phyloP scores from a whole-genome alignment of 2,113 vertebrate genomes.

The Australoheros scitulus region DNA sequence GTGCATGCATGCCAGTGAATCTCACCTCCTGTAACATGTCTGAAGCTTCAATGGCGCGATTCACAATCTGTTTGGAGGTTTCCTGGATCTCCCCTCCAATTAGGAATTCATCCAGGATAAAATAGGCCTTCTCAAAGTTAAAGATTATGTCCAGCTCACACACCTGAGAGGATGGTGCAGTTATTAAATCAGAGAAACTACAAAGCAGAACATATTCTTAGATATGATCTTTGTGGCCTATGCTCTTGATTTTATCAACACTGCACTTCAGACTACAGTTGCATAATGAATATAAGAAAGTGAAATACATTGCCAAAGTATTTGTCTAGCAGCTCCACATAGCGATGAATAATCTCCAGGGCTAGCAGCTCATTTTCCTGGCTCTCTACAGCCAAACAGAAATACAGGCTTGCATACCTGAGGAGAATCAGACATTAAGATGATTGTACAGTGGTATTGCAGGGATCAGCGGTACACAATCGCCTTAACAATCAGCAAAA shows the following conservation, averaged over 20 bases:
- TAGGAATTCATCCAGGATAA: conserved; percentile 98
- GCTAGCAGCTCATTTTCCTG: conserved; percentile 95
- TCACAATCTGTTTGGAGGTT: conserved; percentile 91
- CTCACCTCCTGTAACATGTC: conserved; percentile 99
- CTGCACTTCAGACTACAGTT: not conserved
- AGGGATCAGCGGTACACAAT: not conserved
- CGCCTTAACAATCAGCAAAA: not conserved
- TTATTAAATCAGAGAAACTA: not conserved
- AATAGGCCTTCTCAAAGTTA: conserved; percentile 99
- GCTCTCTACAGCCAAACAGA: conserved; percentile 93
- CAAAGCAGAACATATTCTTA: not conserved
- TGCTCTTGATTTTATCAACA: not conserved
- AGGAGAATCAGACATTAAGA: not conserved
- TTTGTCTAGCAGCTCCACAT: conserved; percentile 96
- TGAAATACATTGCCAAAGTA: conserved; percentile 95
- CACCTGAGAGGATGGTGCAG: conserved; percentile 80
- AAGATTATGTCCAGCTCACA: conserved; percentile 99
- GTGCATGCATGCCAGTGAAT: not conserved
- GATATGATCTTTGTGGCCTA: not conserved
- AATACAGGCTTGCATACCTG: conserved; percentile 97
- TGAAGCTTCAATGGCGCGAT: conserved; percentile 91
- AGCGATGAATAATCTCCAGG: conserved; percentile 94
- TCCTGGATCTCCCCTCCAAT: conserved; percentile 97
- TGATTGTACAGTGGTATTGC: not conserved
- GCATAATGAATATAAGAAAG: not conserved